Evolutionary conservation across 2,888 invertebrate species (phyloP).

Genomic region (Torymus auratus): DNA sequence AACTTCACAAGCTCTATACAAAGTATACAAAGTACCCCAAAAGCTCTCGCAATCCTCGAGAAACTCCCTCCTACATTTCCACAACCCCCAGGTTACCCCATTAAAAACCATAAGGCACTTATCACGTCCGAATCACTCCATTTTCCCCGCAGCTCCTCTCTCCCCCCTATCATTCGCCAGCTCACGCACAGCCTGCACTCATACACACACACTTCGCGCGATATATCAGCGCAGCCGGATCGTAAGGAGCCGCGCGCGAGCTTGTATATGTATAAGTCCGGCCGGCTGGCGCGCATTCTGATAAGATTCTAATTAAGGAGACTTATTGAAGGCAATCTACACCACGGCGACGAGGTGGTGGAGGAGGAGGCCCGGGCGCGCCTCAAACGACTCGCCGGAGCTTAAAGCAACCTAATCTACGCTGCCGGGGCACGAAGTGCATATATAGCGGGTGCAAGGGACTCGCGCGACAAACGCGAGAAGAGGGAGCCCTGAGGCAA

Average conservation of each 20-base stretch:
- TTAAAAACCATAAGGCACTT: too few species aligned
- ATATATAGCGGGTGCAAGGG: neutral
- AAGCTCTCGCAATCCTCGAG: too few species aligned
- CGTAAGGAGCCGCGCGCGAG: neutral
- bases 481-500: neutral
- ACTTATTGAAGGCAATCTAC: constrained; percentile 51
- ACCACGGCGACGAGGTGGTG: neutral
- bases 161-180: too few species aligned
- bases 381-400: neutral
- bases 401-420: constrained; percentile 19
- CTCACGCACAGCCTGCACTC: neutral
- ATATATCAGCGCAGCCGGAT: constrained; percentile 5
- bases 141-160: too few species aligned
- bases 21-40: too few species aligned
- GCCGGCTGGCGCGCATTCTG: constrained; percentile 61
- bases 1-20: too few species aligned
- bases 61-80: too few species aligned
- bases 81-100: too few species aligned
- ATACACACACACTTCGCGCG: neutral
- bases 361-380: too few species aligned
- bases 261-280: neutral
- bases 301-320: constrained; percentile 72
- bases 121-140: too few species aligned
- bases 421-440: constrained; percentile 29
- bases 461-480: neutral